phyloP scores from a whole-genome alignment of 2,797 vertebrate species.

The Balearica regulorum region DNA sequence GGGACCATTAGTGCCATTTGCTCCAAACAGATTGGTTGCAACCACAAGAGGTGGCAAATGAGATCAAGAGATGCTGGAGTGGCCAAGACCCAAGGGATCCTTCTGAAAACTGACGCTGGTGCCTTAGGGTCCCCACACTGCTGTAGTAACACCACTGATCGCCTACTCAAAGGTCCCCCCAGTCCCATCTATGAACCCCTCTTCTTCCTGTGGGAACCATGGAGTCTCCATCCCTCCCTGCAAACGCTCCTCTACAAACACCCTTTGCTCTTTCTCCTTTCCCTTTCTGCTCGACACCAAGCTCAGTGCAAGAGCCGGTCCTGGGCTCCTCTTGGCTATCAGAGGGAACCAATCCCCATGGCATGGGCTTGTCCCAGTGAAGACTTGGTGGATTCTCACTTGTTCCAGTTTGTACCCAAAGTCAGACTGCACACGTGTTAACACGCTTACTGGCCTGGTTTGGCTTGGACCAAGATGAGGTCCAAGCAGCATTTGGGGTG shows the following conservation, averaged over 20 bases:
- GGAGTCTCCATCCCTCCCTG: neutral
- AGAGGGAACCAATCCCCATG: neutral
- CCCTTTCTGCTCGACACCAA: neutral
- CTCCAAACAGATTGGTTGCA: neutral
- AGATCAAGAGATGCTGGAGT: neutral
- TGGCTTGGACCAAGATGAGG: neutral
- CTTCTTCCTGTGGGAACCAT: neutral
- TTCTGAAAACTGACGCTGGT: neutral
- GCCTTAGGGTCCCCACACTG: neutral
- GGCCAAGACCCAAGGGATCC: neutral
- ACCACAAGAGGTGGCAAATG: neutral
- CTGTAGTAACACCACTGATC: neutral
- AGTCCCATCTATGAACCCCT: neutral
- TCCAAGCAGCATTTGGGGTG: neutral
- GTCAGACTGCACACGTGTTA: neutral
- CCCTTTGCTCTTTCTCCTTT: neutral
- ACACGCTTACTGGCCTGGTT: neutral
- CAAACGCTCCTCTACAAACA: neutral
- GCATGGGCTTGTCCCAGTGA: neutral
- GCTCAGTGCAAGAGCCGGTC: neutral
- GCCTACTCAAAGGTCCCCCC: too few relatives aligned
- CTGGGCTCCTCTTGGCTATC: neutral
- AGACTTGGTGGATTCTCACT: fast-evolving
- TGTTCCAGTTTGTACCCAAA: neutral
- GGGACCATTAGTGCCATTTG: neutral